Evolutionary conservation across 2,797 vertebrate genomes (phyloP).

Genomic region (Scyliorhinus canicula): DNA sequence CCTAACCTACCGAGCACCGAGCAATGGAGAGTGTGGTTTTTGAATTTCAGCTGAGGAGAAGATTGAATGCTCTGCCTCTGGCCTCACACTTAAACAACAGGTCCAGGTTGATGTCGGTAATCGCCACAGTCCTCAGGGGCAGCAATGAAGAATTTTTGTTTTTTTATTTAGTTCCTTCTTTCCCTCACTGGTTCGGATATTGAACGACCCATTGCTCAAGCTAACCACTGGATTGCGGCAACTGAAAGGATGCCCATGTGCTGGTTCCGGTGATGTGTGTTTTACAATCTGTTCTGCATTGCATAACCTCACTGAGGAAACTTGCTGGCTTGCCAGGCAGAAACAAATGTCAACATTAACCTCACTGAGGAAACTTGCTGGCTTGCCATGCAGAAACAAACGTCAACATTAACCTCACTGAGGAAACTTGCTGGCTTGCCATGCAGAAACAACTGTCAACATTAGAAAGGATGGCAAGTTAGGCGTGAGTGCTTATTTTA

Average conservation of each 20-base stretch:
- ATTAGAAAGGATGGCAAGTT: background rate
- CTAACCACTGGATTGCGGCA: background rate
- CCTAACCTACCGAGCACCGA: background rate
- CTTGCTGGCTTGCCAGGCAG: too few species aligned
- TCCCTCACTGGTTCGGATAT: background rate
- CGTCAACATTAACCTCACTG: too few species aligned
- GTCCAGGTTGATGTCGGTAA: background rate
- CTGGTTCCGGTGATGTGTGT: background rate
- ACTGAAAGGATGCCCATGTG: background rate
- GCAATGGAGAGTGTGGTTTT: background rate
- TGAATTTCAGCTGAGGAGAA: background rate
- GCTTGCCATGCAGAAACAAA: too few species aligned
- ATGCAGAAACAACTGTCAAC: too few species aligned
- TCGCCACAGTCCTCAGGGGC: background rate
- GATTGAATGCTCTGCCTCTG: background rate
- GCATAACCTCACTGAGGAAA: background rate
- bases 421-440: too few species aligned
- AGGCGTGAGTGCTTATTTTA: background rate
- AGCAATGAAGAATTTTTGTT: background rate
- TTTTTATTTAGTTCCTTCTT: background rate
- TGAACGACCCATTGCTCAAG: background rate
- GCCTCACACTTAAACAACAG: too few species aligned
- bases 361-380: too few species aligned
- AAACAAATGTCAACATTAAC: too few species aligned
- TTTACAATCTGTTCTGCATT: background rate